phyloP scores from a whole-genome alignment of 2,113 vertebrate genomes.

The Brachyhypopomus gauderio region DNA sequence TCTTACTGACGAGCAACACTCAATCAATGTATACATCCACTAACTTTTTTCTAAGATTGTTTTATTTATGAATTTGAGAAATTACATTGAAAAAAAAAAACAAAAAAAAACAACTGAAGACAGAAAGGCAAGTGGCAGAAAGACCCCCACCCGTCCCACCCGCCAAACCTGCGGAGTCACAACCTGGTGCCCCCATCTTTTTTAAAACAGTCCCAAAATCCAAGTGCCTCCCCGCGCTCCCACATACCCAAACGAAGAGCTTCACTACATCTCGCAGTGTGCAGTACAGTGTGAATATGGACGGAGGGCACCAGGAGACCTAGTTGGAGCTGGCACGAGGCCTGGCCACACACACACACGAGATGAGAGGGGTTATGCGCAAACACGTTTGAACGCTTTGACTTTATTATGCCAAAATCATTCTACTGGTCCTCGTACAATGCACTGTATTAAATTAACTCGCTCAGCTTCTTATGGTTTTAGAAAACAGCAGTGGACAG shows the following conservation, averaged over 20 bases:
- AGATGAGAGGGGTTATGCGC: background rate
- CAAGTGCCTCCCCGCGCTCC: background rate
- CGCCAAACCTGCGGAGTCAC: background rate
- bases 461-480: constrained; percentile 17
- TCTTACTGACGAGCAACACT: background rate
- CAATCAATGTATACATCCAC: too few relatives aligned
- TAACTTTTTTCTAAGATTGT: background rate
- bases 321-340: background rate
- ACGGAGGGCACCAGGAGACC: background rate
- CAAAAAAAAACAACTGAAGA: background rate
- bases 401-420: constrained; percentile 41
- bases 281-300: background rate
- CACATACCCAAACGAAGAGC: background rate
- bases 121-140: background rate
- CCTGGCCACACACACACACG: background rate
- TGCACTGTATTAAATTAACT: constrained; percentile 24
- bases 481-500: constrained; percentile 49
- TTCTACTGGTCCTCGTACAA: constrained; percentile 43
- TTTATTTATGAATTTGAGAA: constrained; percentile 38
- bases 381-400: constrained; percentile 23
- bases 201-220: constrained; percentile 4
- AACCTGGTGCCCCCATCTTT: background rate
- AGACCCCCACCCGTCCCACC: background rate
- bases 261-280: background rate
- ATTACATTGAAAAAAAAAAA: constrained; percentile 30